Percentiles rank a stretch among this genome's conserved stretches.
phyloP scores from a whole-genome alignment of 2,113 vertebrate genomes.

The Eublepharis macularius region DNA sequence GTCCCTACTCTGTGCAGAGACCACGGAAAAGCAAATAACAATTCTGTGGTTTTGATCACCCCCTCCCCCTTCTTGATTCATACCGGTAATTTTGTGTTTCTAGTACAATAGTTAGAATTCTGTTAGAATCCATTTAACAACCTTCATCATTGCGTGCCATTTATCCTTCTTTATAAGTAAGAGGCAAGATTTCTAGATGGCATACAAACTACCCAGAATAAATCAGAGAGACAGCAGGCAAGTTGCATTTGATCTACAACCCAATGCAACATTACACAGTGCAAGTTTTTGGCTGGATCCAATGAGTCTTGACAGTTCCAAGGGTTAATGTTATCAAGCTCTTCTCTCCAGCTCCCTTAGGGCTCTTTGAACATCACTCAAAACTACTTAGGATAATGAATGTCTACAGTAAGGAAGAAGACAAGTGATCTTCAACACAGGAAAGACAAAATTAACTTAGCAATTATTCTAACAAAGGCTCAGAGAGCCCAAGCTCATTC shows the following conservation, averaged over 20 bases:
- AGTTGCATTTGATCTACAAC: neutral
- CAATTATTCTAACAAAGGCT: neutral
- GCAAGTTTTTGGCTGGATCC: neutral
- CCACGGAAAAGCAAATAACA: no score
- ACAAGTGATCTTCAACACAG: accelerated
- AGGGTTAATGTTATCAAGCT: neutral
- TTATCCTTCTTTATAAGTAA: neutral
- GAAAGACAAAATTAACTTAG: neutral
- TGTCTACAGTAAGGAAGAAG: neutral
- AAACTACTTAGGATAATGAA: constrained; percentile 9
- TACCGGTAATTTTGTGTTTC: neutral
- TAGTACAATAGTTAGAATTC: neutral
- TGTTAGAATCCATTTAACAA: no score
- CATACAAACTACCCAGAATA: neutral
- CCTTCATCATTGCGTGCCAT: no score
- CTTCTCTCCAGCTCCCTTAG: neutral
- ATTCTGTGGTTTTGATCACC: no score
- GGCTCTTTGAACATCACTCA: constrained; percentile 26
- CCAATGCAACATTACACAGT: neutral
- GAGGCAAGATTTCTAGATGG: neutral
- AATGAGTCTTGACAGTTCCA: neutral
- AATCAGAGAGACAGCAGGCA: neutral
- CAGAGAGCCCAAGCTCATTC: neutral
- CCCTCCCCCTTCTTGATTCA: no score
- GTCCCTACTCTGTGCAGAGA: no score